These are phyloP conservation scores for Rafetus swinhoei DNA, from an alignment of 2,113 vertebrate species.

Conservation along the genomic window DNA sequence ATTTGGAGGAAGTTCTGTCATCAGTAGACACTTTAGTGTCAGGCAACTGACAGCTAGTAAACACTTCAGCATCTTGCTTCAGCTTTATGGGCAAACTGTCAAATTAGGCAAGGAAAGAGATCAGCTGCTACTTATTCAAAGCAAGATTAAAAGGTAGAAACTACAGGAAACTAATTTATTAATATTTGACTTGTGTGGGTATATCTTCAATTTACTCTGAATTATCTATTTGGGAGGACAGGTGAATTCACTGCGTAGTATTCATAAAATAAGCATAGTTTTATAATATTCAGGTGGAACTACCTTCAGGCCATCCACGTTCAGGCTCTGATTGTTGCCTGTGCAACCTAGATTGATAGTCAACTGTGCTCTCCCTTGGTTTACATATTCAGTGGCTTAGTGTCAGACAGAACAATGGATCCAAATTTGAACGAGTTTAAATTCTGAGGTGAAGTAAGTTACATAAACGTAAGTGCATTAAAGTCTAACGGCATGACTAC, in stretches of 20 bases:
- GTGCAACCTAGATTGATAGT: neutral
- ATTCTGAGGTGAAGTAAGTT: neutral
- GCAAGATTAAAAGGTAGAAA: neutral
- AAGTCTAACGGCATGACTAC: neutral
- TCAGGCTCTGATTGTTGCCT: neutral
- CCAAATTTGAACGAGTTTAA: neutral
- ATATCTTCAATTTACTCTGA: neutral
- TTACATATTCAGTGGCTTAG: neutral
- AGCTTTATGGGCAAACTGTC: neutral
- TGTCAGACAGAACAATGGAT: neutral
- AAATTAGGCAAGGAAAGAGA: neutral
- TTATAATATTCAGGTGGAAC: neutral
- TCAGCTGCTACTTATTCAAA: neutral
- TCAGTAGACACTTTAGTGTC: neutral
- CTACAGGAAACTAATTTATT: neutral
- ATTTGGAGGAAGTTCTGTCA: neutral
- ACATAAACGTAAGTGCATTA: neutral
- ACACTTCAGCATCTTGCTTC: neutral
- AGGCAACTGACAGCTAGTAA: neutral
- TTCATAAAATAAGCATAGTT: neutral
- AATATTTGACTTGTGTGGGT: neutral
- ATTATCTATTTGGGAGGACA: accelerated
- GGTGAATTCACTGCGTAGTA: neutral
- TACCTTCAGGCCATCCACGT: neutral
- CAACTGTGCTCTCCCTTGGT: neutral